These are phyloP conservation scores for Protophormia terraenovae DNA, from an alignment of 2,888 invertebrate species.

Conservation along the genomic window DNA sequence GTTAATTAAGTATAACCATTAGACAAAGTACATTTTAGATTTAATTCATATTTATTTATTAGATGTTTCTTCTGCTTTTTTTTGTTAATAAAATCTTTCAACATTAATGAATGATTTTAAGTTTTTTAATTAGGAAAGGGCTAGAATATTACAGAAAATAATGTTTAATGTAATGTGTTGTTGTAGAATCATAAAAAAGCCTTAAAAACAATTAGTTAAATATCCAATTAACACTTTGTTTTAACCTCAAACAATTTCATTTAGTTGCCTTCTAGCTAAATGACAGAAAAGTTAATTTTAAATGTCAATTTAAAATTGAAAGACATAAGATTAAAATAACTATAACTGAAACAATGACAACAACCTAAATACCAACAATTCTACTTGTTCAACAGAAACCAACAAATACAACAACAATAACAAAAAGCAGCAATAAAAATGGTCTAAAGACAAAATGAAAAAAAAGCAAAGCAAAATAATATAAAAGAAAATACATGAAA, in stretches of 20 bases:
- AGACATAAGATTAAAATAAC: constrained; percentile 67
- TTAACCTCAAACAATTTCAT: constrained; percentile 67
- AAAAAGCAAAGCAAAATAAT: neutral
- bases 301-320: constrained; percentile 68
- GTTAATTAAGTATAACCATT: neutral
- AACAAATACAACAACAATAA: constrained; percentile 8
- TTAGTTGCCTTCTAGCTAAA: constrained; percentile 61
- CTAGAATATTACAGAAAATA: neutral
- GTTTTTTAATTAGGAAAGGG: too few species aligned
- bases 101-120: too few species aligned
- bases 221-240: constrained; percentile 66
- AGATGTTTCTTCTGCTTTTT: neutral
- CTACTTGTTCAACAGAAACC: constrained; percentile 17
- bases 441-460: constrained; percentile 30
- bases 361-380: constrained; percentile 38
- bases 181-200: neutral
- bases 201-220: constrained; percentile 55
- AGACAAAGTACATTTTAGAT: neutral
- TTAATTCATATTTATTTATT: neutral
- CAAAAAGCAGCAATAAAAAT: constrained; percentile 20
- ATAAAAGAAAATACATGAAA: constrained; percentile 32
- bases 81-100: neutral
- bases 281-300: constrained; percentile 68
- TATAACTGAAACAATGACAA: constrained; percentile 58
- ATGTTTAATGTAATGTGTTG: neutral